Percentiles rank a stretch among this genome's conserved stretches.
Evolutionary conservation across 2,797 vertebrate species (phyloP).

Genomic region (Vultur gryphus): DNA sequence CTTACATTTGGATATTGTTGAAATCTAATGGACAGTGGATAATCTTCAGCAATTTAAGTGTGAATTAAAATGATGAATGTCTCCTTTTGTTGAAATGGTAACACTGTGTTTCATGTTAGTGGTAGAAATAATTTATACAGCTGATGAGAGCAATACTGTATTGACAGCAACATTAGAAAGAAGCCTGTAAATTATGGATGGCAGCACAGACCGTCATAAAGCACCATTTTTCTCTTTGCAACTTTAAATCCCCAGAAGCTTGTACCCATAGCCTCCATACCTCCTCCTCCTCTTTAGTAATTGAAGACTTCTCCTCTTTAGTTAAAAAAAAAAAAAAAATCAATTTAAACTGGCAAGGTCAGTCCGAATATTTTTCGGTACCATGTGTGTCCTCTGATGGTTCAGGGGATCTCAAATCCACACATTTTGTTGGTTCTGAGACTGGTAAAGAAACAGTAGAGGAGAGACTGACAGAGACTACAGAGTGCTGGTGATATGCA

Average conservation of each 20-base stretch:
- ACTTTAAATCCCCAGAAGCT: background rate
- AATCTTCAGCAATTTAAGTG: conserved; percentile 35
- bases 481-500: background rate
- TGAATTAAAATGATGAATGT: background rate
- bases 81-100: background rate
- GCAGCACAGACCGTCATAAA: background rate
- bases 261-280: background rate
- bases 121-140: background rate
- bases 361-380: background rate
- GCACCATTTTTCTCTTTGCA: background rate
- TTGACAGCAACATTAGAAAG: background rate
- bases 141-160: background rate
- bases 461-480: background rate
- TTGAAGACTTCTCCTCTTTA: background rate
- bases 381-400: rapidly evolving
- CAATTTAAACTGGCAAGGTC: background rate
- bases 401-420: background rate
- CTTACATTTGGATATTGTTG: background rate
- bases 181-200: background rate
- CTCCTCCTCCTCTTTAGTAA: background rate
- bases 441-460: background rate
- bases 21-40: conserved; percentile 48
- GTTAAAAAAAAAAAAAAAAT: background rate
- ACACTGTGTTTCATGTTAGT: background rate
- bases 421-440: background rate